These are phyloP conservation scores for Nebria ingens DNA, from an alignment of 1,140 invertebrate species.

Conservation along the genomic window DNA sequence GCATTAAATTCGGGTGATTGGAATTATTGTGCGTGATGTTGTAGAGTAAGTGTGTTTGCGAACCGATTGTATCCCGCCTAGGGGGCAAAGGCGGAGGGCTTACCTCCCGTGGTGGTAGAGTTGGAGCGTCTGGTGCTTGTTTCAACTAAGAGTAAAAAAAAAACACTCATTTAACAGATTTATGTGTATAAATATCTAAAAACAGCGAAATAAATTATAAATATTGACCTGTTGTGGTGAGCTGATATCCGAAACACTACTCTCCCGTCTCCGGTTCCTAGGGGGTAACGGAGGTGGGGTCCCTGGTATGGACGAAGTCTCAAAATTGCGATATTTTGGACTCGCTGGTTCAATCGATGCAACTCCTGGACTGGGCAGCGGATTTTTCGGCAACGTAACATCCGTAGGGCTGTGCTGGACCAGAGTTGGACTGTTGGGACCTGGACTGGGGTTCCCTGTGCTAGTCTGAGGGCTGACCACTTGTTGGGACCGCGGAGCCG, in stretches of 20 bases:
- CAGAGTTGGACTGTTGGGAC: conserved; percentile 39
- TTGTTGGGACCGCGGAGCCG: conserved; percentile 11
- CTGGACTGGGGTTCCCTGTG: conserved; percentile 31
- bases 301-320: conserved; percentile 27
- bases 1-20: too few relatives aligned
- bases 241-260: conserved; percentile 43
- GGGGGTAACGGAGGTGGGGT: conserved; percentile 47
- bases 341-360: conserved; percentile 39
- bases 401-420: conserved; percentile 33
- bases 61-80: conserved; percentile 37
- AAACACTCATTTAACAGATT: conserved; percentile 13
- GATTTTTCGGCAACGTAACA: conserved; percentile 25
- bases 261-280: conserved; percentile 44
- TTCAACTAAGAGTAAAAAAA: conserved; percentile 19
- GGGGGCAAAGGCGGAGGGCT: conserved; percentile 53
- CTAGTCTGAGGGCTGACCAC: conserved; percentile 22
- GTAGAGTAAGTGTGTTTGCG: conserved; percentile 34
- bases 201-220: neutral
- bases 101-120: conserved; percentile 48
- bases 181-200: neutral
- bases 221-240: conserved; percentile 40
- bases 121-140: conserved; percentile 48
- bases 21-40: conserved; percentile 36
- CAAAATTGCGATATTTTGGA: conserved; percentile 21
- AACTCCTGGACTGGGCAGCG: conserved; percentile 34